Conservation (phyloP, 2,113 vertebrate species). For the Percina caprodes region DNA sequence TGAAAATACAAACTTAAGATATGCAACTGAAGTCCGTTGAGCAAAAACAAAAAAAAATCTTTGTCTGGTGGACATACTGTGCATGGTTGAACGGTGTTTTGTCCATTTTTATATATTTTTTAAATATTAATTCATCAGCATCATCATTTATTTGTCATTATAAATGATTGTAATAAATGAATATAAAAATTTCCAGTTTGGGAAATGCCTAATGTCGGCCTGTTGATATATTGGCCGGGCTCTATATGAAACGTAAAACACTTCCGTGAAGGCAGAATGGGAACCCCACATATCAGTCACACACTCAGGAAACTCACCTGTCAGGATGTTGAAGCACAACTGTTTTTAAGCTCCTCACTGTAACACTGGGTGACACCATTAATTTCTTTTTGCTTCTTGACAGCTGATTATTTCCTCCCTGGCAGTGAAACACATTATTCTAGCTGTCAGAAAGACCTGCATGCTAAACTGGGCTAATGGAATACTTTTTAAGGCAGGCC, state of each 20-base stretch:
- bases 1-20: no score
- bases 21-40: no score
- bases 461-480: not conserved
- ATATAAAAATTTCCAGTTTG: no score
- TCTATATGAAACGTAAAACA: not conserved
- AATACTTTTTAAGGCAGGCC: not conserved
- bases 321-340: not conserved
- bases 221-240: no score
- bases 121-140: no score
- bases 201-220: no score
- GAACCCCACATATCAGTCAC: not conserved
- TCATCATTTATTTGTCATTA: no score
- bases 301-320: not conserved
- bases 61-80: no score
- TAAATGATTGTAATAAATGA: no score
- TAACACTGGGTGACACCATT: not conserved
- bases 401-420: not conserved
- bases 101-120: no score
- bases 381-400: not conserved
- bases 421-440: not conserved
- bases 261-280: not conserved
- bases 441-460: not conserved
- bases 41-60: no score
- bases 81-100: no score
- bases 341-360: not conserved